These are phyloP conservation scores for Umimayanthus kanabou DNA, from an alignment of 92 coral and sea anemone species.

Conservation along the genomic window DNA sequence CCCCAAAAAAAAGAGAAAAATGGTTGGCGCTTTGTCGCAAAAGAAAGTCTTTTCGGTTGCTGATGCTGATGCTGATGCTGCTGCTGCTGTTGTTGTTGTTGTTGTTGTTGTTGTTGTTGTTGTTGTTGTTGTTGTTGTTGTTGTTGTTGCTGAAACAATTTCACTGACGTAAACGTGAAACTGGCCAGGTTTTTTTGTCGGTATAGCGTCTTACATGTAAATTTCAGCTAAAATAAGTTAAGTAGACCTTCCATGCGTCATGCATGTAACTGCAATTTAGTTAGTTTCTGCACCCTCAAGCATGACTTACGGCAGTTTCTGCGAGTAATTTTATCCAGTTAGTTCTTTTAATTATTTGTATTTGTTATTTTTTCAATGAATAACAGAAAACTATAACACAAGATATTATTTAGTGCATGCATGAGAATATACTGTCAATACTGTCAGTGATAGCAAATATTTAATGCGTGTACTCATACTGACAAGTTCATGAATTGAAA, in stretches of 20 bases:
- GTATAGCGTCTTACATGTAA: neutral
- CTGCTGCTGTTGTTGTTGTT: no score
- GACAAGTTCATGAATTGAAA: neutral
- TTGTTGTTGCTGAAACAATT: neutral
- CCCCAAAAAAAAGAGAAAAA: no score
- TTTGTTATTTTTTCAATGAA: neutral
- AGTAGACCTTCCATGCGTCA: neutral
- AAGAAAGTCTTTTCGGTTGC: neutral
- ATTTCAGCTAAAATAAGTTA: neutral
- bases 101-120: neutral
- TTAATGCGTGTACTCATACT: neutral
- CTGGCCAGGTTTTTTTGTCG: neutral
- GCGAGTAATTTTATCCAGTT: conserved; percentile 3
- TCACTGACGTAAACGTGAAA: neutral
- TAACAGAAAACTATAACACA: neutral
- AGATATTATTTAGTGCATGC: neutral
- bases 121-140: neutral
- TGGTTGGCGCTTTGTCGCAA: neutral
- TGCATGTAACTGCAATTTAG: neutral
- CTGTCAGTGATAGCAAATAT: no score
- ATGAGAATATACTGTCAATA: neutral
- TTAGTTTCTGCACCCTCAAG: neutral
- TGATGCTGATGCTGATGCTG: no score
- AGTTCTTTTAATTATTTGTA: neutral
- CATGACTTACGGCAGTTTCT: neutral